These are phyloP conservation scores for Nothoprocta pentlandii DNA, from an alignment of 2,113 vertebrate species.

Conservation along the genomic window DNA sequence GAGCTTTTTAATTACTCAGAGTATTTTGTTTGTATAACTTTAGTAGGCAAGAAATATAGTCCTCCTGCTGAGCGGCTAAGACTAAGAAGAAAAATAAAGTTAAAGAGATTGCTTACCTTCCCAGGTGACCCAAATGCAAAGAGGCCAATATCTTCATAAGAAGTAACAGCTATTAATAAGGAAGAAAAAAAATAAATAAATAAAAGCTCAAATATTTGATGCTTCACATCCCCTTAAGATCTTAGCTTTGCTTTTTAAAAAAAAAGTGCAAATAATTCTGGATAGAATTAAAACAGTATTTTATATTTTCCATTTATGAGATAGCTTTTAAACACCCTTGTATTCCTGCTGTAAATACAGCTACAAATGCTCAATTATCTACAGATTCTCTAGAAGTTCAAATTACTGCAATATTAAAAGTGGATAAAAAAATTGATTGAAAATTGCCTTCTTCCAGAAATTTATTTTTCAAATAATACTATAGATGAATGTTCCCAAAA, in stretches of 20 bases:
- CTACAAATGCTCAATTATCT: background rate
- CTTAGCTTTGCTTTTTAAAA: background rate
- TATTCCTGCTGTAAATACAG: background rate
- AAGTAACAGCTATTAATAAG: constrained; percentile 85
- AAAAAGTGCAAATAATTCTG: background rate
- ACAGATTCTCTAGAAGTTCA: background rate
- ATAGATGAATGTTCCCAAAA: background rate
- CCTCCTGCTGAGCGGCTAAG: background rate
- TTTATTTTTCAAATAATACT: background rate
- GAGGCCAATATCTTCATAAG: constrained; percentile 93
- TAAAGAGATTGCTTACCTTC: constrained; percentile 80
- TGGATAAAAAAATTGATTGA: background rate
- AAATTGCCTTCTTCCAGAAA: background rate
- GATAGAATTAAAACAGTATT: background rate
- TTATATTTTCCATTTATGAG: background rate
- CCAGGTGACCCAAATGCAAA: constrained; percentile 88
- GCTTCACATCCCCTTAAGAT: background rate
- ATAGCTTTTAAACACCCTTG: background rate
- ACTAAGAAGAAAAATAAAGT: background rate
- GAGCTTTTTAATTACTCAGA: fast-evolving
- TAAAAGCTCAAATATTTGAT: background rate
- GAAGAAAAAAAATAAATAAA: background rate
- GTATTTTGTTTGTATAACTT: background rate
- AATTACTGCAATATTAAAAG: background rate
- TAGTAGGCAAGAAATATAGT: background rate